Conservation (phyloP, 2,888 invertebrate genomes). For the Malthinus seriepunctatus region DNA sequence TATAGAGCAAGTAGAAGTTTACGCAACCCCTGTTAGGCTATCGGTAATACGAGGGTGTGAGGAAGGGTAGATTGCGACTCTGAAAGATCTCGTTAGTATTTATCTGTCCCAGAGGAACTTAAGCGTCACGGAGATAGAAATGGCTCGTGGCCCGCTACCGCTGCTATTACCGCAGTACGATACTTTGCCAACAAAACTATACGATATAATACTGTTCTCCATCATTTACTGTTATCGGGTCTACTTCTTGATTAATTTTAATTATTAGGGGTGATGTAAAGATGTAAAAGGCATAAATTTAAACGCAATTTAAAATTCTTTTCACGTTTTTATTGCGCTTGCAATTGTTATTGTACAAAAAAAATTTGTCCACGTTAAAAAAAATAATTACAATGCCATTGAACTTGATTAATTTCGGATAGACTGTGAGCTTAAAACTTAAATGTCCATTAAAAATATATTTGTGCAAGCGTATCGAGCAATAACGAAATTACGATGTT, state of each 20-base stretch:
- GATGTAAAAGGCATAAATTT: slow-evolving; percentile 26
- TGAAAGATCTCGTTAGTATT: slow-evolving; percentile 56
- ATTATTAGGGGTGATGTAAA: slow-evolving; percentile 46
- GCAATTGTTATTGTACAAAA: too few species aligned
- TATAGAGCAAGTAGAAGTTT: slow-evolving; percentile 26
- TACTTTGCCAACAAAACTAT: slow-evolving; percentile 25
- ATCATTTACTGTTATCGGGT: slow-evolving; percentile 52
- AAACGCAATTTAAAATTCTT: neutral
- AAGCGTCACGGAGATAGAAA: slow-evolving; percentile 44
- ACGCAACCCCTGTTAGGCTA: slow-evolving; percentile 31
- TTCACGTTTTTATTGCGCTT: too few species aligned
- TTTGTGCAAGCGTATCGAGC: too few species aligned
- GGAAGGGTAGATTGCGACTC: slow-evolving; percentile 51
- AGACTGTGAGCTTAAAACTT: too few species aligned
- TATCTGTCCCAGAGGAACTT: slow-evolving; percentile 52
- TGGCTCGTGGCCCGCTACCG: slow-evolving; percentile 36
- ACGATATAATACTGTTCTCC: slow-evolving; percentile 37
- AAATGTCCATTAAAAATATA: too few species aligned
- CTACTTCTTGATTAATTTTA: slow-evolving; percentile 53
- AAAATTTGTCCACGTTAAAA: too few species aligned
- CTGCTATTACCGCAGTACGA: slow-evolving; percentile 39
- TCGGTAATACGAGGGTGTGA: slow-evolving; percentile 35
- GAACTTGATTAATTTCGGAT: too few species aligned
- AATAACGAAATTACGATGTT: too few species aligned
- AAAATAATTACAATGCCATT: too few species aligned